A percentile compares a stretch with the other conserved stretches of the same genome.
Conservation (phyloP, 2,797 vertebrate species). For the Premnoplex brunnescens region DNA sequence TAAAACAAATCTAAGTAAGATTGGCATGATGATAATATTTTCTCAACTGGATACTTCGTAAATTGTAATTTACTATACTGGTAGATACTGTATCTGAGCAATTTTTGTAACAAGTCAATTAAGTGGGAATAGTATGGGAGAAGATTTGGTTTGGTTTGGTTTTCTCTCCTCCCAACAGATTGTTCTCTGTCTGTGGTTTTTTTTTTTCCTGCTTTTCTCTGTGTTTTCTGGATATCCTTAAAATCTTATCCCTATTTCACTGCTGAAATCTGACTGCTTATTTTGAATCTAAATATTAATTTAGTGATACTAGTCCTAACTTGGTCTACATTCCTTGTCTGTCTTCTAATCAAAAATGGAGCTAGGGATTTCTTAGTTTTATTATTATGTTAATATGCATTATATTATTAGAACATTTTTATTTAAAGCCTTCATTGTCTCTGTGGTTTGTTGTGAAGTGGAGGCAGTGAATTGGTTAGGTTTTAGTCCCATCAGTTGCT, state of each 20-base stretch:
- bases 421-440: not conserved
- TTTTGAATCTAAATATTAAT: not conserved
- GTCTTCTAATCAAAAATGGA: not conserved
- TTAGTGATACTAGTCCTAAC: not conserved
- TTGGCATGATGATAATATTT: not conserved
- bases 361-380: not conserved
- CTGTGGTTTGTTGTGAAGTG: not conserved
- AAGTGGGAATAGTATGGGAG: not conserved
- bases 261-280: not conserved
- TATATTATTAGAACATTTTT: not conserved
- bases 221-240: not conserved
- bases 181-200: not conserved
- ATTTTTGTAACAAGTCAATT: not conserved
- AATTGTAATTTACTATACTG: not conserved
- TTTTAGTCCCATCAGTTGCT: not conserved
- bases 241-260: not conserved
- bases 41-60: not conserved
- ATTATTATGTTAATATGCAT: not conserved
- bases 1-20: not conserved
- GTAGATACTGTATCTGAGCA: not conserved
- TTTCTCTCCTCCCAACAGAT: not conserved
- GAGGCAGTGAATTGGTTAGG: not conserved
- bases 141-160: not conserved
- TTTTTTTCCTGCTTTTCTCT: not conserved
- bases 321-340: not conserved